Base-by-base conservation (phyloP, 1,140 invertebrate genomes). In the Aleiodes sp. region DNA sequence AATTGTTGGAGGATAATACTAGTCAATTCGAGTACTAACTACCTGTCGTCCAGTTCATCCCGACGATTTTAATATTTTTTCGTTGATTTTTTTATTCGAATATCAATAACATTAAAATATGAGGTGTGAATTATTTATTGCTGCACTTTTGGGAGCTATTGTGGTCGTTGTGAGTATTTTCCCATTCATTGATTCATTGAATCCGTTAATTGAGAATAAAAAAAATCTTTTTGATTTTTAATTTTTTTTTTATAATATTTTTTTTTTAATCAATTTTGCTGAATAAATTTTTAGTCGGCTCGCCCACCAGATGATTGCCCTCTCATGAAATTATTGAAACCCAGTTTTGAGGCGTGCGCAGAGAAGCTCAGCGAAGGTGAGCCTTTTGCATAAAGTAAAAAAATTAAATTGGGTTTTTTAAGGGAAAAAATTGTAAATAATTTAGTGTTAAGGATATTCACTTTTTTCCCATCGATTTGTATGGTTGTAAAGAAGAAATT, bases 301-400 rank as follows among this genome's bases (percentile, higher is more conserved):
- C 26, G 56, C 2, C 16, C 2, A 14, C 8, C 21, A 29, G 19
- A 9, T 9, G 35, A 68, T 4, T 68, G 65, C 19, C 65, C 56
- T 26, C 10, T 68, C 10, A 61, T 41, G 19, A 61, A 39, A 39
- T 12, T 28, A 29, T 7, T 68, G 1, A 39, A 26, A 21, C 35
- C 24, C 10, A 68, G 57, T 19, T 31, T 68, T 4, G 56, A 68
- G 1, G 35, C 35, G 8, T 68, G 65, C 26, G 61, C n/a, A 3
- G 65, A 46, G 10, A 60, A 61, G 43, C 26, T 68, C 10, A 28
- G 52, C 29, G 65, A 68, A 7, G 65, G 65, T 68, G 19, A 60
- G 56, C n/a, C 9, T 6, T 0, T 6, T 33, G 4, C 9, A 33
- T 6, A 33, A 33, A 33, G 9, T 6, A 33, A 33, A 33, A 33